phyloP scores from a whole-genome alignment of 2,113 vertebrate genomes.

The Brienomyrus longianalis region DNA sequence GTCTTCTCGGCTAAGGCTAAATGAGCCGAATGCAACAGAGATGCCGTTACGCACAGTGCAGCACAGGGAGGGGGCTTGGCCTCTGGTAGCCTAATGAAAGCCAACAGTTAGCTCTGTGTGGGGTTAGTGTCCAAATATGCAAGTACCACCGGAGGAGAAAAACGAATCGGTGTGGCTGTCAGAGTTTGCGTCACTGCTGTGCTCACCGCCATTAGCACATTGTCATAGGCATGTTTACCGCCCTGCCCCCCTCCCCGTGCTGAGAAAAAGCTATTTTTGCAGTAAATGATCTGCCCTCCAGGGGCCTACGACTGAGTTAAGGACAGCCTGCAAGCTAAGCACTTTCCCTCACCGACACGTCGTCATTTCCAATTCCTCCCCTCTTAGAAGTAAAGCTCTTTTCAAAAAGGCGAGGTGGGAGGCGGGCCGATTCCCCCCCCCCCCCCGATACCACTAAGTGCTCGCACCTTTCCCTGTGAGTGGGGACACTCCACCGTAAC shows the following conservation, averaged over 20 bases:
- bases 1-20: background rate
- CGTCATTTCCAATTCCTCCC: background rate
- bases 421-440: background rate
- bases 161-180: background rate
- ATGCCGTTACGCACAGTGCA: background rate
- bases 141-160: background rate
- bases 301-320: background rate
- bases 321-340: conserved; percentile 24
- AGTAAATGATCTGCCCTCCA: background rate
- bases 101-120: background rate
- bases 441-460: background rate
- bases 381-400: background rate
- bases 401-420: background rate
- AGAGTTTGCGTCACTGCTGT: background rate
- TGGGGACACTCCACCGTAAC: background rate
- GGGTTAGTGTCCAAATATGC: background rate
- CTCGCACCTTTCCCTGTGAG: background rate
- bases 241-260: background rate
- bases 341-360: conserved; percentile 13
- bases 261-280: background rate
- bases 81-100: background rate
- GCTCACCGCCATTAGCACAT: background rate
- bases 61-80: background rate
- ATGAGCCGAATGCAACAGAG: background rate
- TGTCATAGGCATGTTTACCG: conserved; percentile 1